A percentile compares a stretch with the other conserved stretches of the same genome.
These are phyloP conservation scores for Nanorana parkeri DNA, from an alignment of 2,113 vertebrate genomes.

Conservation along the genomic window DNA sequence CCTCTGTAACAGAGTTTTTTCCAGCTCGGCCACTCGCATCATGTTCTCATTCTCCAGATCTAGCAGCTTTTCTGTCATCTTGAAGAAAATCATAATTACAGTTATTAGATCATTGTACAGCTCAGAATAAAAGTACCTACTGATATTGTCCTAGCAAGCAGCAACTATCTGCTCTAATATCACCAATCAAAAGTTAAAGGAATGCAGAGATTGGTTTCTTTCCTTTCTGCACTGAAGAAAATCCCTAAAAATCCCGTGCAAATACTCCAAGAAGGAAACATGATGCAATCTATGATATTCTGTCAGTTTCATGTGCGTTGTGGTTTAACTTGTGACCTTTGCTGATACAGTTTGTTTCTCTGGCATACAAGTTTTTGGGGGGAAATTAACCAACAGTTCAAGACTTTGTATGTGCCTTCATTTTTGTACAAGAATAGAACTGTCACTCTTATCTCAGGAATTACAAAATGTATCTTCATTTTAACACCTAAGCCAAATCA, in stretches of 20 bases:
- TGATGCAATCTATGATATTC: neutral
- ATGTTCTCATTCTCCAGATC: slow-evolving; percentile 97
- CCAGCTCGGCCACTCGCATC: slow-evolving; percentile 94
- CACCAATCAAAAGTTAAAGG: slow-evolving; percentile 20
- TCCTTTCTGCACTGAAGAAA: neutral
- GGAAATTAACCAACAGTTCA: no score
- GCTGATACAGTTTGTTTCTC: no score
- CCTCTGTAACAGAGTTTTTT: slow-evolving; percentile 89
- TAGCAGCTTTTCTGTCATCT: slow-evolving; percentile 94
- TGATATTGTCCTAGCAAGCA: neutral
- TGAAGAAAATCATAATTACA: slow-evolving; percentile 15
- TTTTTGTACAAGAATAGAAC: no score
- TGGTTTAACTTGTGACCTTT: neutral
- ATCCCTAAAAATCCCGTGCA: slow-evolving; percentile 2
- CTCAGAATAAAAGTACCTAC: neutral
- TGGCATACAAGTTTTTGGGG: no score
- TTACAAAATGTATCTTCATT: no score
- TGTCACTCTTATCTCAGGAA: no score
- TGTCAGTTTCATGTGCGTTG: neutral
- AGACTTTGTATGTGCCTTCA: no score
- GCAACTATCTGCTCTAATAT: neutral
- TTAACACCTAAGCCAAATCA: no score
- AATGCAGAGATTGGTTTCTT: neutral
- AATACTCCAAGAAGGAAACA: slow-evolving; percentile 5
- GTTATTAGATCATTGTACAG: neutral